phyloP scores from a whole-genome alignment of 2,113 vertebrate species.

The Thunnus maccoyii region DNA sequence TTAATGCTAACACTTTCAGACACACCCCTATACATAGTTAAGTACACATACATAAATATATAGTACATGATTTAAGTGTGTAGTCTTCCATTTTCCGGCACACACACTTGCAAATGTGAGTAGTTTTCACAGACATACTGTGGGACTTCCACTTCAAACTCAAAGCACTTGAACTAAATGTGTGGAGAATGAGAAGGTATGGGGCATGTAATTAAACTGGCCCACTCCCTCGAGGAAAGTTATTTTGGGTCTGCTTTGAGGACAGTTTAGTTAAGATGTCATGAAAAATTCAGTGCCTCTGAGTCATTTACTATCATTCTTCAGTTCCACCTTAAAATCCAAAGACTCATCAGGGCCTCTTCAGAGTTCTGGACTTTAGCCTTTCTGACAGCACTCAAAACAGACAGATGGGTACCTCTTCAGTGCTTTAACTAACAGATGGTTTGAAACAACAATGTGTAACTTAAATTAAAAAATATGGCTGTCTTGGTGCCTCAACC shows the following conservation, averaged over 20 bases:
- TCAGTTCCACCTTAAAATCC: slow-evolving; percentile 27
- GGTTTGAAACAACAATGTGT: neutral
- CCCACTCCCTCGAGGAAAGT: slow-evolving; percentile 34
- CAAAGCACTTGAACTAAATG: slow-evolving; percentile 27
- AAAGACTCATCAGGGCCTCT: neutral
- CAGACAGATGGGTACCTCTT: neutral
- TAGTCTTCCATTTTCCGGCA: neutral
- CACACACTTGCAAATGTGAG: slow-evolving; percentile 7
- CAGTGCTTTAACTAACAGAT: neutral
- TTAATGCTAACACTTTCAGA: neutral
- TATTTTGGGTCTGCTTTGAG: slow-evolving; percentile 50
- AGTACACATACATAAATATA: slow-evolving; percentile 2
- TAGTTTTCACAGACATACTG: slow-evolving; percentile 1
- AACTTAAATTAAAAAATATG: neutral
- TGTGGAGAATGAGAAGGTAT: slow-evolving; percentile 52
- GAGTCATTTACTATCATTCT: slow-evolving; percentile 33
- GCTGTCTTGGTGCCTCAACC: no score
- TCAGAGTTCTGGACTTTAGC: neutral
- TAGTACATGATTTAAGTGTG: neutral
- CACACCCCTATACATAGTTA: neutral
- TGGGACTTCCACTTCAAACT: slow-evolving; percentile 10
- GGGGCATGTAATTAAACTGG: slow-evolving; percentile 55
- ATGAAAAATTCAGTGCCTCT: slow-evolving; percentile 31
- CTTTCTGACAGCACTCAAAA: neutral
- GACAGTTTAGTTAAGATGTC: slow-evolving; percentile 50